Conservation (phyloP, 2,797 vertebrate species). For the Galagoides demidoff region DNA sequence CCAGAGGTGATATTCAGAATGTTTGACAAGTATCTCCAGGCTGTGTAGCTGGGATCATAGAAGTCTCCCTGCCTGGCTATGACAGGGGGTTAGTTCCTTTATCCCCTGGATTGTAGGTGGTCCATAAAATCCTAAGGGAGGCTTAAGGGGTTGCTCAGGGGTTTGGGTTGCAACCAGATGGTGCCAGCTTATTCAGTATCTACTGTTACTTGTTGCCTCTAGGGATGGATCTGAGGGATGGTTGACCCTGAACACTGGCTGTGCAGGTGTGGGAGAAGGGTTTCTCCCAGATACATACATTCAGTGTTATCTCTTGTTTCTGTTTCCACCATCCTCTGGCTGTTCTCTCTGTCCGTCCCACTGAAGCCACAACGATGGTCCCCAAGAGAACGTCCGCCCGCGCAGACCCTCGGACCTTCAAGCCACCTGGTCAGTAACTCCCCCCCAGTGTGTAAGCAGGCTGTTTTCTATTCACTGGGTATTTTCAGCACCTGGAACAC, state of each 20-base stretch:
- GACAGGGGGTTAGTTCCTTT: neutral
- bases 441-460: neutral
- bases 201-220: neutral
- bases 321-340: neutral
- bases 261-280: neutral
- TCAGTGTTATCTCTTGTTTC: neutral
- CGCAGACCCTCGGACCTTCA: fast-evolving
- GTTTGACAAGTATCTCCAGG: neutral
- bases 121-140: neutral
- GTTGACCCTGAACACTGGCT: neutral
- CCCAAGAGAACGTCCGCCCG: neutral
- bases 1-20: neutral
- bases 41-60: neutral
- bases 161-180: neutral
- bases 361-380: neutral
- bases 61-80: neutral
- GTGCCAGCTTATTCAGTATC: neutral
- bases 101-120: neutral
- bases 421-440: conserved; percentile 40
- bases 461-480: neutral
- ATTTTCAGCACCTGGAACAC: neutral
- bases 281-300: neutral
- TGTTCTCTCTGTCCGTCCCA: neutral
- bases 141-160: too few relatives aligned
- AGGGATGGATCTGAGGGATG: neutral